Evolutionary conservation across 2,888 invertebrate genomes (phyloP), one percentile per base, ranked within the genome.

Genomic region (Stramonita haemastoma): DNA sequence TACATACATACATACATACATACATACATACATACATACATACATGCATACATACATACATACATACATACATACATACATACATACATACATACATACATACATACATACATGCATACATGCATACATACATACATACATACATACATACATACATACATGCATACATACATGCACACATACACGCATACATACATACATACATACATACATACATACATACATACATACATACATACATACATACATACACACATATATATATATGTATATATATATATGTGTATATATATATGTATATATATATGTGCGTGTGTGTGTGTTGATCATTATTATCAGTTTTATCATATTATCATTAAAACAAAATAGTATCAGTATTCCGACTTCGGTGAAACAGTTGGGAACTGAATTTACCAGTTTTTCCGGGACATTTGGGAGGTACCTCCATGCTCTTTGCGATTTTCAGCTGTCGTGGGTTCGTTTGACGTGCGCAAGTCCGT

Each of bases 201-300:
- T 57, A 85, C 85, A 56, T 57, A 85, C 57, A 56, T 57, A 85
- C 85, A 56, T 57, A 57, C 85, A 56, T 57, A 85, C 85, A 83
- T 34, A 83, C 83, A 83, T 6, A 34, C 32, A 15, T 15, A 83
- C 4, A 26, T 26, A 22, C 73, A n/a, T 8, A 22, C 17, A 22
- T n/a, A 73, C 73, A 73, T 8, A 73, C 73, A 73, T 8, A 26
- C 29, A 11, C 73, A 26, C 26, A 73, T 73, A 26, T 26, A 73
- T n/a, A 11, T n/a, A 73, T 22, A 73, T n/a, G n/a, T n/a, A n/a
- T n/a, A n/a, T 73, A 26, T 73, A 15, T 73, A 73, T 73, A 26
- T n/a, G 11, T n/a, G 29, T n/a, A 73, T 73, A 73, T n/a, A 60
- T 60, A 60, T 60, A 60, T 60, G 60, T 60, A 60, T 60, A 60